phyloP scores from a whole-genome alignment of 2,113 vertebrate genomes.

The Pagrus major region DNA sequence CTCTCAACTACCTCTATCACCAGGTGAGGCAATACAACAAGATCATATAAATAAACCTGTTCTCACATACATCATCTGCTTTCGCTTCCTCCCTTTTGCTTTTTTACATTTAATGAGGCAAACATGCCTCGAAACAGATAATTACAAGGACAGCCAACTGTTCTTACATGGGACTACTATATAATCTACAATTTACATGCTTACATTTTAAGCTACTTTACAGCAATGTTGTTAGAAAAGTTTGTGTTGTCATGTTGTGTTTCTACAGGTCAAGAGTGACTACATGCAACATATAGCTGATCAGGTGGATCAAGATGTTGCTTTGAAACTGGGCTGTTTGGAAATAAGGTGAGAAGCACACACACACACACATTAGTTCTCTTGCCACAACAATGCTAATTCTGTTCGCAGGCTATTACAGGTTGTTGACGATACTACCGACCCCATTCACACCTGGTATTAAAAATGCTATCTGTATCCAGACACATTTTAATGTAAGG shows the following conservation, averaged over 20 bases:
- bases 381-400: background rate
- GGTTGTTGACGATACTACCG: too few relatives aligned
- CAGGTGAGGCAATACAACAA: conserved; percentile 86
- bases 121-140: background rate
- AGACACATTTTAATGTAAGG: too few relatives aligned
- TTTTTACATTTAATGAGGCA: background rate
- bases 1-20: conserved; percentile 99
- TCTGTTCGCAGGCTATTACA: too few relatives aligned
- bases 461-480: too few relatives aligned
- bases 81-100: background rate
- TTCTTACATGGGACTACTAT: background rate
- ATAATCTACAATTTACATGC: background rate
- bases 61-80: background rate
- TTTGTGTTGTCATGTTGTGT: background rate
- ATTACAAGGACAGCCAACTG: background rate
- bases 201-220: background rate
- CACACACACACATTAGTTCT: background rate
- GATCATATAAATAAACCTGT: background rate
- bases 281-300: conserved; percentile 97
- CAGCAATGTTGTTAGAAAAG: background rate
- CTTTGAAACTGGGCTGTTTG: conserved; percentile 97
- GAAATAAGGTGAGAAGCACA: conserved; percentile 92
- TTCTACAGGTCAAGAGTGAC: conserved; percentile 94
- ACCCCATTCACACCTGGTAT: too few relatives aligned
- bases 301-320: conserved; percentile 97